Percentiles rank a stretch among this genome's conserved stretches.
phyloP scores from a whole-genome alignment of 1,140 invertebrate genomes.

The Drosophila insularis region DNA sequence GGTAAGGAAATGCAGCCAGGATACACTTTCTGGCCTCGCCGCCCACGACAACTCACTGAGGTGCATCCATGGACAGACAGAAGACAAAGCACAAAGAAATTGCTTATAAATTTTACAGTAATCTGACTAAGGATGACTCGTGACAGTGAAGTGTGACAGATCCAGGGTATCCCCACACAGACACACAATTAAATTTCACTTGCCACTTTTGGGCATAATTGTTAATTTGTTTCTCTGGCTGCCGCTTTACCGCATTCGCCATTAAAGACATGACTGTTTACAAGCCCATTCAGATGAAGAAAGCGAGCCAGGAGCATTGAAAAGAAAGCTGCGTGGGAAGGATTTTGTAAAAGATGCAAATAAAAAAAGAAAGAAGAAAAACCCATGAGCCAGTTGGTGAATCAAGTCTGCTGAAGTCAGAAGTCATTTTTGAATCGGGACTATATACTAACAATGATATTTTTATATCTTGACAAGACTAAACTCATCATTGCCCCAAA shows the following conservation, averaged over 20 bases:
- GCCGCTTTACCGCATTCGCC: constrained; percentile 40
- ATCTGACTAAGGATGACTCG: constrained; percentile 62
- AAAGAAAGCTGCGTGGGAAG: constrained; percentile 48
- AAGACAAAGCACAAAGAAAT: constrained; percentile 63
- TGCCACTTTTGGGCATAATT: constrained; percentile 54
- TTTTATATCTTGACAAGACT: neutral
- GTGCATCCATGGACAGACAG: constrained; percentile 42
- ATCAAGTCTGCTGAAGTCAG: constrained; percentile 19
- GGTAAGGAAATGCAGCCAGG: constrained; percentile 71
- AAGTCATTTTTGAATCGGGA: too few relatives aligned
- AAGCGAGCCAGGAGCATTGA: constrained; percentile 44
- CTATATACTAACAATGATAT: too few relatives aligned
- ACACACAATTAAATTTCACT: constrained; percentile 60
- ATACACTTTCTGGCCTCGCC: constrained; percentile 28
- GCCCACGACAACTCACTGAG: neutral
- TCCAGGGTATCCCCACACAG: constrained; percentile 23
- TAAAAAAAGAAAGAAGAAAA: neutral
- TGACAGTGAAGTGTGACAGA: constrained; percentile 3
- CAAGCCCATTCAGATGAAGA: constrained; percentile 64
- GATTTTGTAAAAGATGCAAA: constrained; percentile 19
- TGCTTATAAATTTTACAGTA: constrained; percentile 73
- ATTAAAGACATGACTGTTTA: constrained; percentile 61
- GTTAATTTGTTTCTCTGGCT: constrained; percentile 58
- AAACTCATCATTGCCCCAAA: too few relatives aligned
- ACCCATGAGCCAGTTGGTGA: constrained; percentile 26